Base-by-base conservation (phyloP, 2,113 vertebrate genomes). In the Eclectus roratus region DNA sequence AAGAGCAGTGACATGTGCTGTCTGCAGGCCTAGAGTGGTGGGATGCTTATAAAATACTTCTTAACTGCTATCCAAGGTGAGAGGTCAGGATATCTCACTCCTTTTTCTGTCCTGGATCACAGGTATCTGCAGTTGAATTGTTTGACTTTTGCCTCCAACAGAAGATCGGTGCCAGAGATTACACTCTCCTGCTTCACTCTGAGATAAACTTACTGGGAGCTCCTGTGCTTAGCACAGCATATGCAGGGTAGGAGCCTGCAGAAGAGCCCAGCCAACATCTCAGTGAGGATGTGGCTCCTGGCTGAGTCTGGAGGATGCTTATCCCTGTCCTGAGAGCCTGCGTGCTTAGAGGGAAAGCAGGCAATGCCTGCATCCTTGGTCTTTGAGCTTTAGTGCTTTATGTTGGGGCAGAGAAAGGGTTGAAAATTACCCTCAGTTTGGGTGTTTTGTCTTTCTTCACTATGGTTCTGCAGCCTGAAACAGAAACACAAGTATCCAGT, bases 391-490 rank as follows among this genome's bases (percentile, higher is more conserved):
- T 53, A 64, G 56, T 47, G 35, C 17, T 79, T 77, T 39, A 24
- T 61, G 9, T 41, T 63, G 74, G 50, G 49, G n/a, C 66, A 80
- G 13, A 86, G 29, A 80, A 91, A 61, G 21, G 17, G 23, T 52
- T 91, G 58, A 84, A 91, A 71, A 70, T 69, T 46, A 41, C 63
- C 33, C 28, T 64, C 19, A 31, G 41, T 7, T 18, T 85, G 79
- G 17, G 4, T 73, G 44, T 70, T 74, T 80, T 35, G 13, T 88
- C 56, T 79, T 85, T 83, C 50, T 55, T n/a, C 2, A 3, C 46
- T 84, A 9, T 74, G 66, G 39, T 63, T 55, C 70, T 47, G 33
- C 49, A 96, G 70, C 90, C 93, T 76, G 86, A 96, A 90, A 81
- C 68, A 88, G 84, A 95, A 96, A 77, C 44, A 76, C 63, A 56